phyloP scores from a whole-genome alignment of 2,888 invertebrate species.

The Cheilosia variabilis region DNA sequence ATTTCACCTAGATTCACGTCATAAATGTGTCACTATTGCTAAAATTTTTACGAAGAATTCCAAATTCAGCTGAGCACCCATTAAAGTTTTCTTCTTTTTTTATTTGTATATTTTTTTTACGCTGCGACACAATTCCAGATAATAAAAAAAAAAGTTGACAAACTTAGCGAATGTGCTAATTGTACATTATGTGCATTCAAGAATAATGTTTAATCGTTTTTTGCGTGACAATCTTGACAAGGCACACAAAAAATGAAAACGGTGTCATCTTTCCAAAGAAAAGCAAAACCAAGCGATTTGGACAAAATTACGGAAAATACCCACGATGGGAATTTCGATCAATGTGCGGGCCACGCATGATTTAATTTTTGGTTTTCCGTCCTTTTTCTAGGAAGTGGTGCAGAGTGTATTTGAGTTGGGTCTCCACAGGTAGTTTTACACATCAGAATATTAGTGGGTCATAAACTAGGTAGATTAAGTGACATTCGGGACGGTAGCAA shows the following conservation, averaged over 20 bases:
- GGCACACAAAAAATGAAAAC: conserved; percentile 10
- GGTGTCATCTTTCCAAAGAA: conserved; percentile 12
- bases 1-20: conserved; percentile 41
- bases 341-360: conserved; percentile 2
- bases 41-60: conserved; percentile 14
- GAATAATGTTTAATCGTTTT: conserved; percentile 27
- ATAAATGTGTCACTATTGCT: conserved; percentile 47
- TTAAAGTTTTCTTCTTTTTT: conserved; percentile 1
- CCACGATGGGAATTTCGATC: background rate
- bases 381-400: conserved; percentile 51
- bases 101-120: background rate
- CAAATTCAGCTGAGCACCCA: conserved; percentile 41
- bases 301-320: conserved; percentile 8
- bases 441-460: conserved; percentile 14
- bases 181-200: conserved; percentile 20
- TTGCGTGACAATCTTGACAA: conserved; percentile 16
- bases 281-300: background rate
- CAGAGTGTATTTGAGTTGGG: background rate
- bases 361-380: background rate
- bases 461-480: background rate
- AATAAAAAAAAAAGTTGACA: conserved; percentile 52
- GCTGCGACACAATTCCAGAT: conserved; percentile 38
- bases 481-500: conserved; percentile 8
- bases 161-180: conserved; percentile 47
- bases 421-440: conserved; percentile 38